phyloP scores from a whole-genome alignment of 1,140 invertebrate species.

The Acyrthosiphon pisum region DNA sequence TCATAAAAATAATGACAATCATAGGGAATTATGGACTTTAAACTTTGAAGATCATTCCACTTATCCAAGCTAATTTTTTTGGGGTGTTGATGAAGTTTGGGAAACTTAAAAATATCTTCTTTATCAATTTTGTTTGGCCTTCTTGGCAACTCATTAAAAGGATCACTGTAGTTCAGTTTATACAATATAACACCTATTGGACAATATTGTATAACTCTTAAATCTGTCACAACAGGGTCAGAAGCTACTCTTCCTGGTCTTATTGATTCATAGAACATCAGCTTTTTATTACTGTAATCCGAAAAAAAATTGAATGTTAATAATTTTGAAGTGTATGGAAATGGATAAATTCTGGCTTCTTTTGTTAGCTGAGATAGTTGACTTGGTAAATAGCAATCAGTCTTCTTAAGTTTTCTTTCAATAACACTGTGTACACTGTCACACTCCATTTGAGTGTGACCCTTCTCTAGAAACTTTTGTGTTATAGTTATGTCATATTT shows the following conservation, averaged over 20 bases:
- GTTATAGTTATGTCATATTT: background rate
- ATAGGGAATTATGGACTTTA: too few relatives aligned
- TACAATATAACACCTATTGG: background rate
- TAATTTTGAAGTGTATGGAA: background rate
- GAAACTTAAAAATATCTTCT: background rate
- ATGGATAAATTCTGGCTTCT: conserved; percentile 9
- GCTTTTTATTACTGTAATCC: background rate
- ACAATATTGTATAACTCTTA: conserved; percentile 9
- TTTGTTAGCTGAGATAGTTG: background rate
- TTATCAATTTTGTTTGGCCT: background rate
- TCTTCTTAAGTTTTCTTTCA: background rate
- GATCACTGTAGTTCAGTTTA: background rate
- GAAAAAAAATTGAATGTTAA: background rate
- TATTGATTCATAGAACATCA: background rate
- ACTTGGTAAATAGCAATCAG: background rate
- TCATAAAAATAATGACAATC: too few relatives aligned
- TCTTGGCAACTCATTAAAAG: background rate
- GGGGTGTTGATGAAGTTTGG: background rate
- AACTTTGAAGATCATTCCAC: too few relatives aligned
- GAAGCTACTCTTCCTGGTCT: background rate
- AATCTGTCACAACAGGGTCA: background rate
- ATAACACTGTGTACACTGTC: background rate
- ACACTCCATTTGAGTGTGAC: conserved; percentile 1
- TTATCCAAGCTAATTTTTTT: too few relatives aligned
- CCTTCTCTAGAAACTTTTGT: background rate